Evolutionary conservation across 2,797 vertebrate genomes (phyloP), one percentile per base, ranked within the genome.

Genomic region (Sebastes oblongus): DNA sequence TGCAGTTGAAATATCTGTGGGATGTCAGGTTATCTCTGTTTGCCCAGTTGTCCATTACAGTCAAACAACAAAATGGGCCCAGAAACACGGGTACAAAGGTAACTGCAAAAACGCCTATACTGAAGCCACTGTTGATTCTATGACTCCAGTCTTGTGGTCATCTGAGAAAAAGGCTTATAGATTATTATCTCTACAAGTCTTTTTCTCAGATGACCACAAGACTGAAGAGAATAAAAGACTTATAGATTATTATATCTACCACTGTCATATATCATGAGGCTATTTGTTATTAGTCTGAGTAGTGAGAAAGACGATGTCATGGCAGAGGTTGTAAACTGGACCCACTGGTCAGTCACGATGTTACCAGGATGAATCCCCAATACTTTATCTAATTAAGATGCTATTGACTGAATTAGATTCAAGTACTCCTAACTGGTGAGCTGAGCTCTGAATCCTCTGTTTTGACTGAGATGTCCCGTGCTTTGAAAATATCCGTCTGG

Each of bases 341-440:
- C 2, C 39, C 58, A 59, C 3, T 56, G 13, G 54, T 36, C 30
- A 73, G 68, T 77, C 72, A 81, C 1, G 0, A 8, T 12, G 27
- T 72, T 66, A 62, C 42, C 30, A 11, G 64, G 22, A 55, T 54
- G 32, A 81, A 67, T 75, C 69, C 6, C 34, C 5, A 11, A n/a
- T 34, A 59, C 56, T 75, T 86, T 13, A 83, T 89, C 32, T 58
- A 81, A 81, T 87, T 77, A 76, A 25, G 39, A 8, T 61, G 65
- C 58, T 34, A 24, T 60, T 66, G 56, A 80, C 50, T 71, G 22
- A 29, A 58, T 87, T 86, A 16, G 16, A 83, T 83, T 69, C 36
- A 74, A 58, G 8, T 12, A 22, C 14, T 34, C 7, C 14, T 60
- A 76, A 68, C 25, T 39, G 50, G 34, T 52, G 27, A 84, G 30